phyloP scores from a whole-genome alignment of 1,140 invertebrate species.

The Bombus confusus region DNA sequence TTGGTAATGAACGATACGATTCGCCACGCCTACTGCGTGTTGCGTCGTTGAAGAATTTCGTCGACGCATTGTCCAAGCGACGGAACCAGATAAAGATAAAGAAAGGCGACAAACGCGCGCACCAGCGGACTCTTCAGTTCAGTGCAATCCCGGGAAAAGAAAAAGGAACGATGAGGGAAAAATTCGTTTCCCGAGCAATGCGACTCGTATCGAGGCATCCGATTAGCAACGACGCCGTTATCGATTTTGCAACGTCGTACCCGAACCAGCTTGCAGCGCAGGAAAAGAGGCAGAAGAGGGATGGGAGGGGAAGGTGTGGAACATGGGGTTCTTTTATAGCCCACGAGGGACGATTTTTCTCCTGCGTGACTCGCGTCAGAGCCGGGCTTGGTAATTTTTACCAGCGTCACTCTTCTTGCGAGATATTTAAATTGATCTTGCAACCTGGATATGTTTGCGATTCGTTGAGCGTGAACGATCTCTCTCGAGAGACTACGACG shows the following conservation, averaged over 20 bases:
- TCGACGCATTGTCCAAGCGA: slow-evolving; percentile 8
- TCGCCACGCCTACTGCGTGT: slow-evolving; percentile 40
- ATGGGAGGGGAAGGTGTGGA: slow-evolving; percentile 25
- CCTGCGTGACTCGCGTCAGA: slow-evolving; percentile 13
- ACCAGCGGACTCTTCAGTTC: neutral
- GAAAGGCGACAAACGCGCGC: no score
- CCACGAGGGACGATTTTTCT: slow-evolving; percentile 63
- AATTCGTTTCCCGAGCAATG: slow-evolving; percentile 20
- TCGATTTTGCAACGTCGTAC: slow-evolving; percentile 68
- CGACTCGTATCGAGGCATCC: slow-evolving; percentile 50
- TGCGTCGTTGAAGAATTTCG: slow-evolving; percentile 22
- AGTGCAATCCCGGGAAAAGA: neutral
- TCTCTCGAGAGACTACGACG: neutral
- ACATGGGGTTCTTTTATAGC: slow-evolving; percentile 65
- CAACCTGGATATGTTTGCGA: slow-evolving; percentile 60
- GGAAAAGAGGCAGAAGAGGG: slow-evolving; percentile 49
- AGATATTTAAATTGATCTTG: slow-evolving; percentile 64
- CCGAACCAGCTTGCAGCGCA: slow-evolving; percentile 59
- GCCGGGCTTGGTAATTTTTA: slow-evolving; percentile 33
- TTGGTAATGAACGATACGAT: slow-evolving; percentile 35
- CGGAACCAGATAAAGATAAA: neutral
- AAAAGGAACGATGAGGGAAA: neutral
- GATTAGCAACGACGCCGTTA: slow-evolving; percentile 65
- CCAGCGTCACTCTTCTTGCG: slow-evolving; percentile 24
- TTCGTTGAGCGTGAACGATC: slow-evolving; percentile 61